Conservation (phyloP, 1,140 invertebrate genomes). For the Drosophila rhopaloa region DNA sequence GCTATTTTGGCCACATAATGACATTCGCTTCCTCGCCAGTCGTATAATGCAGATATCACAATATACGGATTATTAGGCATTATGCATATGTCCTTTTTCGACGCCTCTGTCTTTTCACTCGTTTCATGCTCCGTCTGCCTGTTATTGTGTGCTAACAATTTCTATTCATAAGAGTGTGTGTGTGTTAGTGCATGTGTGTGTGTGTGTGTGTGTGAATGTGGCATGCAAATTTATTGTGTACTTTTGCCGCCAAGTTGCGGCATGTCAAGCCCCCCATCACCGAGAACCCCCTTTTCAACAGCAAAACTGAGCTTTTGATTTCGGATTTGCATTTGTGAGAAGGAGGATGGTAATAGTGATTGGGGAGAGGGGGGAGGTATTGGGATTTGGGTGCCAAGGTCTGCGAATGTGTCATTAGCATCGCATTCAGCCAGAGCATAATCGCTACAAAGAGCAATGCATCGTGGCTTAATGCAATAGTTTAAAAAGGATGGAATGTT, state of each 20-base stretch:
- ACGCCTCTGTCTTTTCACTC: constrained; percentile 6
- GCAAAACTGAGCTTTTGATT: constrained; percentile 67
- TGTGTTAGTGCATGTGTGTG: constrained; percentile 20
- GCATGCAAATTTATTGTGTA: constrained; percentile 82
- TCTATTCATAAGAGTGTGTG: constrained; percentile 73
- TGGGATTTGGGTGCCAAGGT: constrained; percentile 75
- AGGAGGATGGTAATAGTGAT: constrained; percentile 12
- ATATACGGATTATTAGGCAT: constrained; percentile 83
- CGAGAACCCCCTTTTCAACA: constrained; percentile 4
- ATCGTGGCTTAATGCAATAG: not conserved
- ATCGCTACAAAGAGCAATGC: constrained; percentile 3
- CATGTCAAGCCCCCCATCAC: constrained; percentile 36
- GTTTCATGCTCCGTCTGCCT: constrained; percentile 36
- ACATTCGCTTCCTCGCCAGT: constrained; percentile 60
- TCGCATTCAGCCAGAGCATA: constrained; percentile 36
- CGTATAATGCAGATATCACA: constrained; percentile 80
- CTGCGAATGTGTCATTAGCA: constrained; percentile 67
- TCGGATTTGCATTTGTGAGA: constrained; percentile 71
- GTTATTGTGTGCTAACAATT: constrained; percentile 78
- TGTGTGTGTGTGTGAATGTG: constrained; percentile 42
- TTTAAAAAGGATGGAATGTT: too few relatives aligned
- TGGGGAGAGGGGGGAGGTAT: constrained; percentile 5
- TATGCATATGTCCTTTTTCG: constrained; percentile 58
- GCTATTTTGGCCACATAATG: constrained; percentile 56
- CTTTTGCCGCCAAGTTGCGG: constrained; percentile 73